Percentiles rank a stretch among this genome's conserved stretches.
phyloP scores from a whole-genome alignment of 2,797 vertebrate genomes.

The Anniella stebbinsi region DNA sequence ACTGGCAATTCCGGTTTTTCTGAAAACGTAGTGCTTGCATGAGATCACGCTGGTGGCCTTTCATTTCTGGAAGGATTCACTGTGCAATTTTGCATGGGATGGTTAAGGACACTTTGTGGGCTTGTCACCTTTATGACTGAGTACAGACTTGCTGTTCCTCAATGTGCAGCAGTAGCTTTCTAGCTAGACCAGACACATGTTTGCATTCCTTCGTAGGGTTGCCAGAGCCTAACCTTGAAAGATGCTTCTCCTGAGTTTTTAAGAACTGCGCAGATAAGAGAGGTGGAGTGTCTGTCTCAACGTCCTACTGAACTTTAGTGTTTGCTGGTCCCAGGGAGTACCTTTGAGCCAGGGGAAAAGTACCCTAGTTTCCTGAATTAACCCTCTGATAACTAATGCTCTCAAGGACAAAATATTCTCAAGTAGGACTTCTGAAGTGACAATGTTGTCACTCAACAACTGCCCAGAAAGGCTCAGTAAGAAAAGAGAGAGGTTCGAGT shows the following conservation, averaged over 20 bases:
- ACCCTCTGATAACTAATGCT: not conserved
- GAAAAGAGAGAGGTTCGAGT: not conserved
- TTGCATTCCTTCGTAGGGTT: not conserved
- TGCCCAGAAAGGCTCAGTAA: not conserved
- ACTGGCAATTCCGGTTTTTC: slow-evolving; percentile 51
- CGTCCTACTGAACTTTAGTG: not conserved
- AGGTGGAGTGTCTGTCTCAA: not conserved
- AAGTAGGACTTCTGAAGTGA: not conserved
- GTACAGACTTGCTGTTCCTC: not conserved
- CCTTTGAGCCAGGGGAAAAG: not conserved
- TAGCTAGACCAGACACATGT: not conserved
- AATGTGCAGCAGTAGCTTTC: not conserved
- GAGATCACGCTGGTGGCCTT: slow-evolving; percentile 28
- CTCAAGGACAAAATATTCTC: not conserved
- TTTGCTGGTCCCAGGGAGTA: not conserved
- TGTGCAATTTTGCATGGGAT: not conserved
- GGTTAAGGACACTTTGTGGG: not conserved
- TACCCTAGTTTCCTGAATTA: not conserved
- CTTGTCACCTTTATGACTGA: not conserved
- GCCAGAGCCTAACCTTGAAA: not conserved
- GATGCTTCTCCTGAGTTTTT: not conserved
- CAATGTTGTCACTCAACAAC: not conserved
- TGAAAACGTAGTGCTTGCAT: slow-evolving; percentile 38
- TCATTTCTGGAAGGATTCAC: not conserved
- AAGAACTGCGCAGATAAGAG: not conserved